A percentile compares a stretch with the other conserved stretches of the same genome.
Conservation (phyloP, 2,888 invertebrate species). For the Coelinius sp. region DNA sequence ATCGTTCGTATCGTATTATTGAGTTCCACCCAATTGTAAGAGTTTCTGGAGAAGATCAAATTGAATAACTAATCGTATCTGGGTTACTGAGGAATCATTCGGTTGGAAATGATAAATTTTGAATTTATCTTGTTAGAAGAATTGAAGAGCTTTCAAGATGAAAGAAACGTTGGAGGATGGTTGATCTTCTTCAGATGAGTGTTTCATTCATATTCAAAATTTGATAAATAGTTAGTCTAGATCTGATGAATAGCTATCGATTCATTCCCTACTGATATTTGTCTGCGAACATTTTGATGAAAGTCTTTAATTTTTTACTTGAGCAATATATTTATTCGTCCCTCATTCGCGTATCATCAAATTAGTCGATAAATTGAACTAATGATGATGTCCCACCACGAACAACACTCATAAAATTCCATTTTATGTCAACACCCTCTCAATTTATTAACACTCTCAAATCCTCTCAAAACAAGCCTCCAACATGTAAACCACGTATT, state of each 20-base stretch:
- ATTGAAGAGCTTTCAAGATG: neutral
- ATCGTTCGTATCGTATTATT: conserved; percentile 4
- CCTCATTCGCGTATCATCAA: too few species aligned
- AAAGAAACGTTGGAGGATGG: neutral
- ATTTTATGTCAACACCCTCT: neutral
- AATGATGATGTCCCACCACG: too few species aligned
- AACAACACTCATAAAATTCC: neutral
- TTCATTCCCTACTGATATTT: too few species aligned
- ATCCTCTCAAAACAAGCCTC: neutral
- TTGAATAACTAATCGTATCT: conserved; percentile 3
- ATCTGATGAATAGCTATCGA: too few species aligned
- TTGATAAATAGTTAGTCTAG: too few species aligned
- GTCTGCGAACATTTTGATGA: too few species aligned
- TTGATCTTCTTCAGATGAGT: neutral
- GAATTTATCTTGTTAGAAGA: neutral
- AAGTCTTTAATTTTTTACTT: too few species aligned
- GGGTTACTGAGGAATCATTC: neutral
- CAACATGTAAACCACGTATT: neutral
- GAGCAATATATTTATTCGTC: too few species aligned
- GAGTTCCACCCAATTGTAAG: neutral
- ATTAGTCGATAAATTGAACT: too few species aligned
- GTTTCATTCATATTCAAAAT: too few species aligned
- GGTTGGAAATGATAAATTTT: neutral
- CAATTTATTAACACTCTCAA: neutral
- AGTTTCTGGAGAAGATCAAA: neutral